Evolutionary conservation across 2,888 invertebrate genomes (phyloP).

Genomic region (Amphipyra tragopoginis): DNA sequence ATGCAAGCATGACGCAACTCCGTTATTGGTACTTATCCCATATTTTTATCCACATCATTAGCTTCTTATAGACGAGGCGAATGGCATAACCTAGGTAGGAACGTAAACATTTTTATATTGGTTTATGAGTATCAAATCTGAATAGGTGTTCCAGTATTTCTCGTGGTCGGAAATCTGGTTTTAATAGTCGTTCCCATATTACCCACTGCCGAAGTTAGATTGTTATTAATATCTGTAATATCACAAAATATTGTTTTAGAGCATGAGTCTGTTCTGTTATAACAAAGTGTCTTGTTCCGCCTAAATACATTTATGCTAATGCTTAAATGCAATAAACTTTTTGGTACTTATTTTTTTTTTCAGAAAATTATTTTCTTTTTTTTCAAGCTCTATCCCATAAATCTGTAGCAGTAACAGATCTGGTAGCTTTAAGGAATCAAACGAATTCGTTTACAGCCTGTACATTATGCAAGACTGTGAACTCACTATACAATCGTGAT

Average conservation of each 20-base stretch:
- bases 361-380: too few relatives aligned
- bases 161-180: background rate
- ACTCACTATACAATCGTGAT: too few relatives aligned
- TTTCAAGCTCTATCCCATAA: too few relatives aligned
- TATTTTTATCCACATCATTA: conserved; percentile 47
- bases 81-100: background rate
- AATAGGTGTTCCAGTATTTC: conserved; percentile 1
- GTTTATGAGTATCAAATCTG: conserved; percentile 6
- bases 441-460: too few relatives aligned
- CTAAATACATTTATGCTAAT: background rate
- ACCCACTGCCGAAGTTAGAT: background rate
- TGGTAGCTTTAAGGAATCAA: too few relatives aligned
- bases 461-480: too few relatives aligned
- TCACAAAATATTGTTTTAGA: conserved; percentile 1
- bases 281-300: background rate
- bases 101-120: conserved; percentile 7
- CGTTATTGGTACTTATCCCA: conserved; percentile 51
- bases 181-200: too few relatives aligned
- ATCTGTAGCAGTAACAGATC: too few relatives aligned
- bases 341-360: too few relatives aligned
- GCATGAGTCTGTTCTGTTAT: background rate
- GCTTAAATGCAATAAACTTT: too few relatives aligned
- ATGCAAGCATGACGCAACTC: conserved; percentile 52
- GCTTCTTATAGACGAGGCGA: conserved; percentile 20
- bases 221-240: background rate